Conservation (phyloP, 2,113 vertebrate species). For the Conger conger region DNA sequence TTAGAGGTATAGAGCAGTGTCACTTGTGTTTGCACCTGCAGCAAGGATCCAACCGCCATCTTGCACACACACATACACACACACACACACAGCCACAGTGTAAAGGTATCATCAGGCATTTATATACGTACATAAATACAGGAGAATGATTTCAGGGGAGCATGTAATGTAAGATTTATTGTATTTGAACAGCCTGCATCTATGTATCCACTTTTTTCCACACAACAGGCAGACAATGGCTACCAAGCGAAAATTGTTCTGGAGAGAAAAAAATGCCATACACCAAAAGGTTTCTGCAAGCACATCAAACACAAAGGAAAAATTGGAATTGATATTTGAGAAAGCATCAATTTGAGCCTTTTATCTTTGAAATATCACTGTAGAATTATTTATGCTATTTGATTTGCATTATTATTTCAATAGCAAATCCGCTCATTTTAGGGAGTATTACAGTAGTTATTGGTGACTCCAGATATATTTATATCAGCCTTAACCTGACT, state of each 20-base stretch:
- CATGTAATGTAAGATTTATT: background rate
- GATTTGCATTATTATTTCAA: slow-evolving; percentile 30
- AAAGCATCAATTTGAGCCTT: slow-evolving; percentile 36
- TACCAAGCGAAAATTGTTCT: slow-evolving; percentile 29
- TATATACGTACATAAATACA: background rate
- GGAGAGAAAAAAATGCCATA: slow-evolving; percentile 29
- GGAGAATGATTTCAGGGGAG: background rate
- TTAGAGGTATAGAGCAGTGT: too few relatives aligned
- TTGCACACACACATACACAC: background rate
- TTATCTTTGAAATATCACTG: slow-evolving; percentile 34
- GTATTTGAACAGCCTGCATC: slow-evolving; percentile 11
- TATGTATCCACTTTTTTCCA: background rate
- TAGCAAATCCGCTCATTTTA: slow-evolving; percentile 10
- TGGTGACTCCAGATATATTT: background rate
- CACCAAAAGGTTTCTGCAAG: slow-evolving; percentile 28
- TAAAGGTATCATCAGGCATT: too few relatives aligned
- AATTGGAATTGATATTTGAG: slow-evolving; percentile 31
- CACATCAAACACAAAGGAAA: slow-evolving; percentile 35
- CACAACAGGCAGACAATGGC: slow-evolving; percentile 34
- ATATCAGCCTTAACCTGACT: background rate
- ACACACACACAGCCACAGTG: background rate
- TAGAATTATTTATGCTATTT: slow-evolving; percentile 41
- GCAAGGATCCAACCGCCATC: too few relatives aligned
- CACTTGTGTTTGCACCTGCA: too few relatives aligned
- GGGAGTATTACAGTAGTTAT: background rate